Conservation (phyloP, 2,113 vertebrate genomes). For the human region GRCh38 chr6:149815501-149816000, state of each 20-base stretch:
- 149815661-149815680: not conserved
- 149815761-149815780: not conserved
- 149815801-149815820: not conserved
- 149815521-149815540: not conserved
- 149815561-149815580: not conserved
- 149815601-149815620: not conserved
- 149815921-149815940: too few species aligned
- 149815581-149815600: not conserved
- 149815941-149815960: not conserved
- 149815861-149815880: not conserved
- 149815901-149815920: not conserved
- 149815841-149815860: not conserved
- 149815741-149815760: not conserved
- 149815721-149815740: not conserved
- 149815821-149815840: not conserved
- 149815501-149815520: not conserved
- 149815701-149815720: not conserved
- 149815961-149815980: not conserved
- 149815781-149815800: not conserved
- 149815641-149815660: not conserved
- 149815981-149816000: not conserved
- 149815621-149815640: not conserved
- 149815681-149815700: not conserved
- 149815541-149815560: not conserved
- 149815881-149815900: not conserved